Conservation (phyloP, 2,113 vertebrate genomes). For the Saguinus midas region DNA sequence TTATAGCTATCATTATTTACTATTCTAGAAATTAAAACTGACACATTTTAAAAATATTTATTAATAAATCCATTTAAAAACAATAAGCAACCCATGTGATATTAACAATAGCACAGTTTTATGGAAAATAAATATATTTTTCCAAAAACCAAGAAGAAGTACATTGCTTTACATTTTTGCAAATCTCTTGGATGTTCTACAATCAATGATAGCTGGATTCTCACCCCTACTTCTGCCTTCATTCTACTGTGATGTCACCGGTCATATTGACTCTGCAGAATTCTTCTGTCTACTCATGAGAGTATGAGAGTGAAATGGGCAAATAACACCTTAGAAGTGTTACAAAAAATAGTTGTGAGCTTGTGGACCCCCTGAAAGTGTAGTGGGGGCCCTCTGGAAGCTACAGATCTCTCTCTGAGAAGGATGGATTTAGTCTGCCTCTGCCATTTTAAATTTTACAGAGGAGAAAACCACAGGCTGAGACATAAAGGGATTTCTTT, state of each 20-base stretch:
- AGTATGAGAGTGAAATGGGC: not conserved
- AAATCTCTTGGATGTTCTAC: not conserved
- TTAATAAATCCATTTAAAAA: conserved; percentile 10
- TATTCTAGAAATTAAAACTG: not conserved
- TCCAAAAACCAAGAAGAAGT: not conserved
- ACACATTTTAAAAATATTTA: not conserved
- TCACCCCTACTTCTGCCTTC: not conserved
- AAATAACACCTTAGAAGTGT: not conserved
- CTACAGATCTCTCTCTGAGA: not conserved
- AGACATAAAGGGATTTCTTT: not conserved
- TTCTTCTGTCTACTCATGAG: not conserved
- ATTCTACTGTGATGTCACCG: not conserved
- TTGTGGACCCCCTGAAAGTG: not conserved
- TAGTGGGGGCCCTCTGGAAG: no score
- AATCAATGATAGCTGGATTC: not conserved
- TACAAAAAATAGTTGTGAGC: not conserved
- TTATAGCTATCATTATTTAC: not conserved
- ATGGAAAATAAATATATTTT: not conserved
- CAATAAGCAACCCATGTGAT: not conserved
- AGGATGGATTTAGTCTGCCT: not conserved
- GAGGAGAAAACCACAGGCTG: not conserved
- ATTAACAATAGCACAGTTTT: not conserved
- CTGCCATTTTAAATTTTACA: not conserved
- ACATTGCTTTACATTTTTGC: not conserved
- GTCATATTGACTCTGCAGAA: not conserved